Base-by-base conservation (phyloP, 2,797 vertebrate species). In the Bryconaethiops microstoma region DNA sequence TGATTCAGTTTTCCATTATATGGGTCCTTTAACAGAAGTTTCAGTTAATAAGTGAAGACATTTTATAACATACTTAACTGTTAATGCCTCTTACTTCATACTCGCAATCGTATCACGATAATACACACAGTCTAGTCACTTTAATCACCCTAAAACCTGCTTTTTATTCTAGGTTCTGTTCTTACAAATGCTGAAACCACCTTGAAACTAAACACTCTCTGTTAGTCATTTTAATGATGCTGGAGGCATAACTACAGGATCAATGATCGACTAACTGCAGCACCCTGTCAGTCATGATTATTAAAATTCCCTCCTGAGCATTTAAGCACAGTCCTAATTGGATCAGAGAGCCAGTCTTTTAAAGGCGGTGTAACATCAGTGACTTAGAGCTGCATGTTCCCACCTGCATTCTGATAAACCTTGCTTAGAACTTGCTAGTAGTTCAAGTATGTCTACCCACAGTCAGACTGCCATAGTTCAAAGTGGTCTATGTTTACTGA, bases 261-360 rank as follows among this genome's bases (percentile, higher is more conserved):
- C 65, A 69, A 79, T 74, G 48, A 79, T 14, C 1, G 77, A 83
- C 77, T 52, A 25, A 76, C 82, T 21, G 6, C 81, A 25, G 6
- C 81, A 25, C 55, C 55, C 74, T 83, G 54, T 77, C 70, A 74
- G 52, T 63, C 29, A 40, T 50, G 45, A 13, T 63, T 55, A 65
- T 82, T 73, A 62, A 74, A 82, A 35, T 55, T 74, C 72, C 55
- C 82, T 80, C 60, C 77, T 45, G 25, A 48, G 63, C 74, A 74
- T 71, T 79, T 84, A 80, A 84, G 84, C 42, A 67, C 77, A 78
- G 10, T 67, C 23, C 71, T 82, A 84, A 84, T 78, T 84, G 71
- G 64, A 80, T 82, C 74, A 74, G 69, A 60, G 23, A 76, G 52
- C 71, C 21, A 42, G 67, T 75, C 72, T 83, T 71, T 79, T 62